Percentiles rank a stretch among this genome's conserved stretches.
These are phyloP conservation scores for Pelusios castaneus DNA, from an alignment of 2,113 vertebrate species.

Conservation along the genomic window DNA sequence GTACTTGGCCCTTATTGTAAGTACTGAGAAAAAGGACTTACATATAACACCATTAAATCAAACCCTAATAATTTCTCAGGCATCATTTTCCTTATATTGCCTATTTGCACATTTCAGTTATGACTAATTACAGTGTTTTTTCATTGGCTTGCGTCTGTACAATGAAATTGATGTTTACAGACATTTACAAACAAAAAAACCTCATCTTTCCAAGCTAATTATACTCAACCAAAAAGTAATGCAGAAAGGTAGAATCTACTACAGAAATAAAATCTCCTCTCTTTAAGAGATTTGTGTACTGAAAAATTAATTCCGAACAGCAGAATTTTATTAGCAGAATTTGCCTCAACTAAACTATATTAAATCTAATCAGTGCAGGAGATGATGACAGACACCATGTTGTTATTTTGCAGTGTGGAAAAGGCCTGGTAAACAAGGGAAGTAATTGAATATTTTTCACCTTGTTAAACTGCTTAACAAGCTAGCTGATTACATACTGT, in stretches of 20 bases:
- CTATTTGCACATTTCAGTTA: not conserved
- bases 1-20: not conserved
- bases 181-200: not conserved
- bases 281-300: slow-evolving; percentile 29
- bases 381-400: slow-evolving; percentile 58
- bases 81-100: not conserved
- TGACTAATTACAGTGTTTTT: not conserved
- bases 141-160: not conserved
- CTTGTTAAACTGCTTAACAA: slow-evolving; percentile 73
- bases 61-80: not conserved
- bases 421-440: slow-evolving; percentile 64
- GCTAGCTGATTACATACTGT: slow-evolving; percentile 65
- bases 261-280: slow-evolving; percentile 34
- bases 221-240: slow-evolving; percentile 38
- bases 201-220: not conserved
- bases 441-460: slow-evolving; percentile 74
- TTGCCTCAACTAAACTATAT: slow-evolving; percentile 45
- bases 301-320: slow-evolving; percentile 44
- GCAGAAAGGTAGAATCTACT: slow-evolving; percentile 5
- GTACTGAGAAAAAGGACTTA: too few species aligned
- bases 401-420: slow-evolving; percentile 48
- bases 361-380: slow-evolving; percentile 58
- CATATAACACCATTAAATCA: not conserved
- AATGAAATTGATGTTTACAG: not conserved
- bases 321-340: slow-evolving; percentile 49